These are phyloP conservation scores for Neodiprion pinetum DNA, from an alignment of 1,140 invertebrate species.

Conservation along the genomic window DNA sequence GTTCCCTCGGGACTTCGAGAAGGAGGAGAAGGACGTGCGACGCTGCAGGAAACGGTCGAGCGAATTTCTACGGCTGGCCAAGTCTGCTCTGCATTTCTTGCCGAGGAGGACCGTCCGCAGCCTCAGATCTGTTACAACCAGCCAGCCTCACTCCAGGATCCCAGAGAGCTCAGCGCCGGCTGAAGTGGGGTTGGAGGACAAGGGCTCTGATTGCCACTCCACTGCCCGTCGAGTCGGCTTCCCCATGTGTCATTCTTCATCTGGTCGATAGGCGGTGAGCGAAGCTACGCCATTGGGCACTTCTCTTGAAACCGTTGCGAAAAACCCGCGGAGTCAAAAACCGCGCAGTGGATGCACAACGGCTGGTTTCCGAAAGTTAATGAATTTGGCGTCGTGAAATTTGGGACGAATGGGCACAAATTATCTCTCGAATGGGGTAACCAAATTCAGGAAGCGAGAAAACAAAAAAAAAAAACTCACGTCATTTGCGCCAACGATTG, in stretches of 20 bases:
- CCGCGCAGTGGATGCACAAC: too few species aligned
- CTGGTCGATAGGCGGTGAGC: neutral
- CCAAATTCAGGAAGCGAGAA: too few species aligned
- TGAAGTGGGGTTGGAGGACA: constrained; percentile 6
- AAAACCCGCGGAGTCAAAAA: too few species aligned
- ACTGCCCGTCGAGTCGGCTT: neutral
- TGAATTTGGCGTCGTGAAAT: too few species aligned
- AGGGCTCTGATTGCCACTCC: constrained; percentile 1
- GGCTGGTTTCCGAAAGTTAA: too few species aligned
- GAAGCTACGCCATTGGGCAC: neutral
- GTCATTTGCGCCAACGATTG: too few species aligned
- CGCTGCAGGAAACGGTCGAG: neutral
- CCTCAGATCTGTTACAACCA: neutral
- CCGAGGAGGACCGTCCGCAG: neutral
- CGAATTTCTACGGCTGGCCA: neutral
- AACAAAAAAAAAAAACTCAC: too few species aligned
- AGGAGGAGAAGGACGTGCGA: neutral
- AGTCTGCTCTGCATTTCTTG: constrained; percentile 5
- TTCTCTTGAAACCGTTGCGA: too few species aligned
- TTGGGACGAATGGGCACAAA: too few species aligned
- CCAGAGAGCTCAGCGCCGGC: neutral
- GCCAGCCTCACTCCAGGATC: neutral
- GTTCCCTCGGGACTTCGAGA: too few species aligned
- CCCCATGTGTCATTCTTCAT: neutral
- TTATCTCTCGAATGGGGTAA: too few species aligned